Percentiles rank a stretch among this genome's conserved stretches.
Conservation (phyloP, 2,888 invertebrate species). For the Drosophila subsilvestris region DNA sequence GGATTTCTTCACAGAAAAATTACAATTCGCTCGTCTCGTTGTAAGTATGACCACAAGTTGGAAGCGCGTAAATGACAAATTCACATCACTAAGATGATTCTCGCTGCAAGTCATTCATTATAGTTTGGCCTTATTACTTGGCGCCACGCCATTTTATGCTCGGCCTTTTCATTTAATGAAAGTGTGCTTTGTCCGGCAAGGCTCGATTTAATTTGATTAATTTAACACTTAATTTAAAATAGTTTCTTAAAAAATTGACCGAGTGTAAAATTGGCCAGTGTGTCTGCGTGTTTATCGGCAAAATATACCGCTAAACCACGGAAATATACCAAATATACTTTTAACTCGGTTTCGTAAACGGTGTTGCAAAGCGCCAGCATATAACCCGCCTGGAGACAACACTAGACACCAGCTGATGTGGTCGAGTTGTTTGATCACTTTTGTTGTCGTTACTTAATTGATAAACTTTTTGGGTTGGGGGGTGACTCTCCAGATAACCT, state of each 20-base stretch:
- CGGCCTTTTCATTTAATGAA: neutral
- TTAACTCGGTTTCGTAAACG: neutral
- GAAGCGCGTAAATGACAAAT: constrained; percentile 26
- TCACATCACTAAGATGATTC: constrained; percentile 16
- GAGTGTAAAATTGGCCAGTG: neutral
- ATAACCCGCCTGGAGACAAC: neutral
- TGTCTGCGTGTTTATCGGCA: too few relatives aligned
- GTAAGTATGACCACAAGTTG: constrained; percentile 38
- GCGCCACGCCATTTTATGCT: neutral
- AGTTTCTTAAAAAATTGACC: constrained; percentile 36
- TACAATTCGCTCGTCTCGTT: constrained; percentile 42
- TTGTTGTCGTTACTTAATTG: constrained; percentile 68
- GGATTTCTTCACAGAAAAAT: constrained; percentile 41
- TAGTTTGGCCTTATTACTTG: too few relatives aligned
- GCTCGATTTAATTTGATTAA: constrained; percentile 25
- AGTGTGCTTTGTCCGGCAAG: constrained; percentile 51
- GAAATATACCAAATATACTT: too few relatives aligned
- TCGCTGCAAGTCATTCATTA: neutral
- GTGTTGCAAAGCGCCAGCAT: constrained; percentile 2
- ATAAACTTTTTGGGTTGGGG: constrained; percentile 56
- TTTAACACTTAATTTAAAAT: constrained; percentile 25
- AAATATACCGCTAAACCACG: too few relatives aligned
- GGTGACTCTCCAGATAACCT: constrained; percentile 67
- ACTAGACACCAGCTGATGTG: constrained; percentile 20
- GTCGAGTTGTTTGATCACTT: neutral